Percentiles rank a stretch among this genome's conserved stretches.
These are phyloP conservation scores for Rhinolophus sinicus DNA, from an alignment of 2,113 vertebrate genomes.

Conservation along the genomic window DNA sequence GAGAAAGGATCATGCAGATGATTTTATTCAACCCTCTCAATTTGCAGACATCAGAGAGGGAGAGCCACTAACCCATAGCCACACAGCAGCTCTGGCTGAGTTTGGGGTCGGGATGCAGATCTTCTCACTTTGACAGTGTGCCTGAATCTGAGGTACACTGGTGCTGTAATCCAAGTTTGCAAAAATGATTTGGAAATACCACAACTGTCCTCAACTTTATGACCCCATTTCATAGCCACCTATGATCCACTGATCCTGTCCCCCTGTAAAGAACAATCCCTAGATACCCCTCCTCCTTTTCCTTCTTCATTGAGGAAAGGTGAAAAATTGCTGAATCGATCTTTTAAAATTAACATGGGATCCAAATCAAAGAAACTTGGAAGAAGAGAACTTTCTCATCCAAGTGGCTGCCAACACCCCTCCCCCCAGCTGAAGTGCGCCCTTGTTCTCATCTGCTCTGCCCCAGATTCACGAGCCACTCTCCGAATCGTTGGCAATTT, in stretches of 20 bases:
- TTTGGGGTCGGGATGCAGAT: not conserved
- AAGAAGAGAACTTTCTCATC: constrained; percentile 58
- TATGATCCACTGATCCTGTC: too few relatives aligned
- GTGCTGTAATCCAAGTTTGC: not conserved
- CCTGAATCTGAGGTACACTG: too few relatives aligned
- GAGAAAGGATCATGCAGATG: not conserved
- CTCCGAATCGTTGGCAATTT: constrained; percentile 80
- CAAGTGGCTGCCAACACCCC: constrained; percentile 15
- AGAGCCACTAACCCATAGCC: not conserved
- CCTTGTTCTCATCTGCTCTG: constrained; percentile 52
- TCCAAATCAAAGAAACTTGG: constrained; percentile 36
- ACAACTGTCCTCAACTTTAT: not conserved
- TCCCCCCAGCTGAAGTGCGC: not conserved
- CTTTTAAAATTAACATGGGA: constrained; percentile 39
- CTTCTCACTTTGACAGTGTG: not conserved
- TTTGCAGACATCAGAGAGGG: not conserved
- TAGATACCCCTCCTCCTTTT: not conserved
- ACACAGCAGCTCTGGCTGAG: not conserved
- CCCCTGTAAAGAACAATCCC: not conserved
- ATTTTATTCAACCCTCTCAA: not conserved
- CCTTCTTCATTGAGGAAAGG: constrained; percentile 38
- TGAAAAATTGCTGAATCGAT: constrained; percentile 54
- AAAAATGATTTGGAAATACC: not conserved
- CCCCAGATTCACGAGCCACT: constrained; percentile 57
- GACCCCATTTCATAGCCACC: not conserved